Percentiles rank a stretch among this genome's conserved stretches.
These are phyloP conservation scores for Anoplophora glabripennis DNA, from an alignment of 1,140 invertebrate species.

Conservation along the genomic window DNA sequence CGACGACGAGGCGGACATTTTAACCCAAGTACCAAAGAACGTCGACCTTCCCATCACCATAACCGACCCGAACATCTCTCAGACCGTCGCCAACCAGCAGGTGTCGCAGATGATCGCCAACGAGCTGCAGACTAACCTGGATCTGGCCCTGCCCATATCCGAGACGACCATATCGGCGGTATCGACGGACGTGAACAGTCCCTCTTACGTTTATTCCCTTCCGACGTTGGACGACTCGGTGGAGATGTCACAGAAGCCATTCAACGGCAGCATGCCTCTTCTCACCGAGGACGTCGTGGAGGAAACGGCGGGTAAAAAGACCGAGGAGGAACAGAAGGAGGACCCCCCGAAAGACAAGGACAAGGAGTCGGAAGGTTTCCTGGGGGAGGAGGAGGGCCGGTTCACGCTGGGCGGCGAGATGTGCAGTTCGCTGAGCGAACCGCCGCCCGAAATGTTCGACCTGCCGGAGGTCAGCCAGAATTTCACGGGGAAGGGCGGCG, in stretches of 20 bases:
- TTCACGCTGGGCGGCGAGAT: constrained; percentile 42
- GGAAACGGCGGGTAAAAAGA: neutral
- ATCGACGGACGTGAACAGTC: constrained; percentile 39
- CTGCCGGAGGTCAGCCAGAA: constrained; percentile 16
- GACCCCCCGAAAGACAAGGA: constrained; percentile 8
- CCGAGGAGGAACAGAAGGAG: neutral
- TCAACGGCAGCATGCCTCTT: constrained; percentile 41
- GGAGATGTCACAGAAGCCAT: constrained; percentile 38
- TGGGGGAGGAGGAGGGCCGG: constrained; percentile 33
- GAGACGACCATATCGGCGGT: constrained; percentile 62
- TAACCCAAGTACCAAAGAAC: constrained; percentile 51
- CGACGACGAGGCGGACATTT: constrained; percentile 43
- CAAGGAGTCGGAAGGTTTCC: constrained; percentile 3
- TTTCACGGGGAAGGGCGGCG: neutral
- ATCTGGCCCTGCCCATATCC: constrained; percentile 66
- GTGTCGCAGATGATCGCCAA: constrained; percentile 40
- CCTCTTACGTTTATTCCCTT: constrained; percentile 41
- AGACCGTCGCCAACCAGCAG: constrained; percentile 54
- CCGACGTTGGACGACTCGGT: constrained; percentile 40
- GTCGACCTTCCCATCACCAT: constrained; percentile 56
- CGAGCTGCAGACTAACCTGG: constrained; percentile 59
- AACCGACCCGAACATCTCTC: constrained; percentile 55
- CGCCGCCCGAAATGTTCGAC: constrained; percentile 49
- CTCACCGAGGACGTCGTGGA: constrained; percentile 37
- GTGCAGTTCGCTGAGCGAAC: constrained; percentile 47